Evolutionary conservation across 2,888 invertebrate genomes (phyloP), one percentile per base, ranked within the genome.

Genomic region (Tenthredo notha): DNA sequence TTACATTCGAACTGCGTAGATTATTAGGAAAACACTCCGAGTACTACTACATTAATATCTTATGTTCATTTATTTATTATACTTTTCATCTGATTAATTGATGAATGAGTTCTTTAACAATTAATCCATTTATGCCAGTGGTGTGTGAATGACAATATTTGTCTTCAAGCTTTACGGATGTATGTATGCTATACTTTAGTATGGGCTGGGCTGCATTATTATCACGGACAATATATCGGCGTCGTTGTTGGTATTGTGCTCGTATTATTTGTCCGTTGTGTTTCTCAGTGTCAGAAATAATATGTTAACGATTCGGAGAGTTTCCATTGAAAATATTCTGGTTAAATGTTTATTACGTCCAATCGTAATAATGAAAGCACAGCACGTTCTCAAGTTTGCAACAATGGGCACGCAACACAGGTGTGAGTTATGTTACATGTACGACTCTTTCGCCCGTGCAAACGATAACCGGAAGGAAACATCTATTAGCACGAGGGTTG

Each of bases 401-500:
- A 70, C 70, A 70, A 70, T 70, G 70, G 37, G 37, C 37, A 70
- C 37, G 37, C n/a, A 40, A 37, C 70, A n/a, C n/a, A 6, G 37
- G 18, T 15, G 37, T 70, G 70, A 33, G 70, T 70, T 33, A 37
- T 37, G 37, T 70, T 70, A 70, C 37, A 21, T 75, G 25, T 50
- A 75, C 15, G 43, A 29, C 21, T 75, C 47, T 75, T 47, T 40
- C 75, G 50, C 75, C n/a, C 47, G 75, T 47, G 75, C 75, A 50
- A 43, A 75, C 75, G 75, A 75, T 50, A 47, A 43, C 75, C 75
- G 75, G 75, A 75, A 47, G 47, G 47, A 47, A 75, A 75, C 47
- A 75, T 75, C 75, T 43, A 75, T 50, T 75, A 75, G 40, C 75
- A 50, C 75, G 47, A 75, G 75, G 47, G 75, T 47, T 50, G 43